These are phyloP conservation scores for Oreochromis aureus DNA, from an alignment of 2,113 vertebrate species.

Conservation along the genomic window DNA sequence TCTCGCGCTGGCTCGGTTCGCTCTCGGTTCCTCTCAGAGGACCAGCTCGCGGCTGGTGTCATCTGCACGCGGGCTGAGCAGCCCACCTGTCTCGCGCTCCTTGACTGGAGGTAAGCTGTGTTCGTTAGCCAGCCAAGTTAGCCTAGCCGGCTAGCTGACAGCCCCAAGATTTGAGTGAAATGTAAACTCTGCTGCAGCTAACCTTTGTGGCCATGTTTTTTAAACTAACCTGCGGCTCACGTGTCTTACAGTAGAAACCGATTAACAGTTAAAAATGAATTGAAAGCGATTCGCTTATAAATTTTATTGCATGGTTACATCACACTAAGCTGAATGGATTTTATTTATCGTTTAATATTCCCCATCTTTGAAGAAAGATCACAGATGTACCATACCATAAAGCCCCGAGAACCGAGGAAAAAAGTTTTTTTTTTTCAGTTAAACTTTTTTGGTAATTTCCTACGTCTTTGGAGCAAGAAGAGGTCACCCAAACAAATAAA, in stretches of 20 bases:
- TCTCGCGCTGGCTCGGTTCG: constrained; percentile 50
- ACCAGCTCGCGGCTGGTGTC: neutral
- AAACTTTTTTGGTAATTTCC: neutral
- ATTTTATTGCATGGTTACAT: neutral
- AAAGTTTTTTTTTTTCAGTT: no score
- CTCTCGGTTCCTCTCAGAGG: constrained; percentile 17
- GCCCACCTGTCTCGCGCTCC: neutral
- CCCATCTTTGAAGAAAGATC: neutral
- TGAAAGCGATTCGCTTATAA: neutral
- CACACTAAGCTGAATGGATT: no score
- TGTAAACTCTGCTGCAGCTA: neutral
- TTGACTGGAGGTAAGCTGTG: constrained; percentile 28
- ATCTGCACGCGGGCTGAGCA: constrained; percentile 27
- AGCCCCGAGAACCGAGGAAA: neutral
- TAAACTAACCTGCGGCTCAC: neutral
- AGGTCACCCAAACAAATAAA: neutral
- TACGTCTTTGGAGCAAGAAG: neutral
- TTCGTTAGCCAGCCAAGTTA: constrained; percentile 16
- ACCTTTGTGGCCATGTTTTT: neutral
- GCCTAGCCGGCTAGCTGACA: neutral
- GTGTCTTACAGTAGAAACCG: neutral
- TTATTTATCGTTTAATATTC: neutral
- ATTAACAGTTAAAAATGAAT: neutral
- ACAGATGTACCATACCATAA: neutral
- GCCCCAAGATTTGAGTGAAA: neutral